Conservation (phyloP, 2,888 invertebrate genomes). For the Entomobrya proxima region DNA sequence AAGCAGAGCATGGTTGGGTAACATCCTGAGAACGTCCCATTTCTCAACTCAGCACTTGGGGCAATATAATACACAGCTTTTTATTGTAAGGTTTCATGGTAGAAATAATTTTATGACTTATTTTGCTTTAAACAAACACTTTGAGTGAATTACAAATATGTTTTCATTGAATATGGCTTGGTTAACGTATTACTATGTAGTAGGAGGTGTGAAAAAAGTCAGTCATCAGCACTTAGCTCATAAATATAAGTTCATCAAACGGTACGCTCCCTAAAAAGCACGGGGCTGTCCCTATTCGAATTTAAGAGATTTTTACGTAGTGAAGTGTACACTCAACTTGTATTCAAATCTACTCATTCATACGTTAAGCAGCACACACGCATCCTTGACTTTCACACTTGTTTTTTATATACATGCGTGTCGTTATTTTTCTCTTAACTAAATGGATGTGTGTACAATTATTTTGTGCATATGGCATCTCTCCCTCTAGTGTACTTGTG, state of each 20-base stretch:
- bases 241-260: no score
- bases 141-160: no score
- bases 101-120: background rate
- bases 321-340: conserved; percentile 25
- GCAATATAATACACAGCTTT: conserved; percentile 40
- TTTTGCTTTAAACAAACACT: no score
- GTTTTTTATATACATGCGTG: conserved; percentile 15
- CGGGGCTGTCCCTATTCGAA: no score
- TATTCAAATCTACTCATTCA: conserved; percentile 44
- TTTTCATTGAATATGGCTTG: no score
- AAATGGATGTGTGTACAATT: background rate
- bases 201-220: no score
- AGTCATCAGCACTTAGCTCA: no score
- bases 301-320: conserved; percentile 14
- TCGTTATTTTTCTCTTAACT: conserved; percentile 14
- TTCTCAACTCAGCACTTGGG: conserved; percentile 26
- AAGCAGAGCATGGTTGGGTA: conserved; percentile 22
- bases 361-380: conserved; percentile 50
- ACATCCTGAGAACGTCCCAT: background rate
- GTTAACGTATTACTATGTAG: no score
- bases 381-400: conserved; percentile 59
- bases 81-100: no score
- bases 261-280: no score
- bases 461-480: conserved; percentile 5
- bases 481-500: background rate